Percentiles rank a stretch among this genome's conserved stretches.
Conservation (phyloP, 1,140 invertebrate species). For the Trachelipus rathkii region DNA sequence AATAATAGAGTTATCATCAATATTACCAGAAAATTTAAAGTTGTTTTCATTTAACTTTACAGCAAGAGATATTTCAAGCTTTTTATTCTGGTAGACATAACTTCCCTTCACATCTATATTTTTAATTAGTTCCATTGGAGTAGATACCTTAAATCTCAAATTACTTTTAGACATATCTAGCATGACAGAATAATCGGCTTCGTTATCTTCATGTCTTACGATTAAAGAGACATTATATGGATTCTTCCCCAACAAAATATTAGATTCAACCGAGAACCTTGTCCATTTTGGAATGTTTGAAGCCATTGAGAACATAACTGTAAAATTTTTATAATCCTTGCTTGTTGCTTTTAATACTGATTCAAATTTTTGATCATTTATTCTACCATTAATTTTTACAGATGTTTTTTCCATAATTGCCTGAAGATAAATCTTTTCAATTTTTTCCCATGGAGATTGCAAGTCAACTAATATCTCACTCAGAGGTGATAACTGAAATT, state of each 20-base stretch:
- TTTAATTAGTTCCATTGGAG: background rate
- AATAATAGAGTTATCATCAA: background rate
- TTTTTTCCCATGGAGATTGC: background rate
- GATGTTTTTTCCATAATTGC: background rate
- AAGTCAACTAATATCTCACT: background rate
- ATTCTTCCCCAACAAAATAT: background rate
- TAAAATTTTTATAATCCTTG: background rate
- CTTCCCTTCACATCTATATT: background rate
- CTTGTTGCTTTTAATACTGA: background rate
- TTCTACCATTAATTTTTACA: background rate
- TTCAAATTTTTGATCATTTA: background rate
- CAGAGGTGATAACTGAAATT: background rate
- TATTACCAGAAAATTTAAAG: background rate
- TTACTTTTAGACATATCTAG: background rate
- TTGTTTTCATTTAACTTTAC: background rate
- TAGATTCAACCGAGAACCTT: background rate
- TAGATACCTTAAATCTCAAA: background rate
- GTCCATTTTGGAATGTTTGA: background rate
- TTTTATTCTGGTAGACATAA: background rate
- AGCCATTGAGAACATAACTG: background rate
- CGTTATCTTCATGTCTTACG: background rate
- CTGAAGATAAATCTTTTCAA: background rate
- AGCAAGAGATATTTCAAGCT: background rate
- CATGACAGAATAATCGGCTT: background rate
- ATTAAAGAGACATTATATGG: background rate